Evolutionary conservation across 2,888 invertebrate species (phyloP).

Genomic region (Pemphredon lugubris): DNA sequence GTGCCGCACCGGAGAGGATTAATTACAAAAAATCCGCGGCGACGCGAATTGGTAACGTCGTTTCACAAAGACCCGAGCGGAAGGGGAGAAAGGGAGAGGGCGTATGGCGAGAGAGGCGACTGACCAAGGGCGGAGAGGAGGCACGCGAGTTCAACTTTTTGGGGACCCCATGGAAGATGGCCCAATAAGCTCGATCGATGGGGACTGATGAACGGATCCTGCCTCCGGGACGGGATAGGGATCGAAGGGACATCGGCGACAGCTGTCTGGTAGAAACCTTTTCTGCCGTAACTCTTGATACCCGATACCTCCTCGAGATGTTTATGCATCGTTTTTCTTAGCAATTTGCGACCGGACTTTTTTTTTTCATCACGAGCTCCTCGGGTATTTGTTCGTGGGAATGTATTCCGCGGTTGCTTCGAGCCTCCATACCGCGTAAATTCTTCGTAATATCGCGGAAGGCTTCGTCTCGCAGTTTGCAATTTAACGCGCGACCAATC

Average conservation of each 20-base stretch:
- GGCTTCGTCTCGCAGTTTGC: too few species aligned
- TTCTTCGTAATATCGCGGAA: too few species aligned
- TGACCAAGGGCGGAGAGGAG: too few species aligned
- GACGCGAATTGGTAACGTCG: conserved; percentile 78
- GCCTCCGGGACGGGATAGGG: too few species aligned
- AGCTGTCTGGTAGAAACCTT: not conserved
- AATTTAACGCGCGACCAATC: too few species aligned
- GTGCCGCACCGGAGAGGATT: conserved; percentile 70
- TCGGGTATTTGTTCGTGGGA: too few species aligned
- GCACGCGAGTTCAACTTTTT: conserved; percentile 50
- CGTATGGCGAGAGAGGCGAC: not conserved
- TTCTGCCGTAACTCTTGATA: not conserved
- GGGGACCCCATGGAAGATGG: conserved; percentile 50
- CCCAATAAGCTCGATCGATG: conserved; percentile 54
- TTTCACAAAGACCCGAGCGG: conserved; percentile 74
- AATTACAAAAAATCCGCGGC: conserved; percentile 79
- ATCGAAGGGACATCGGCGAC: conserved; percentile 3
- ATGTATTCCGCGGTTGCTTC: too few species aligned
- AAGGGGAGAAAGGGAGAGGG: conserved; percentile 6
- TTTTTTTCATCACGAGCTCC: too few species aligned
- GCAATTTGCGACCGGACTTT: too few species aligned
- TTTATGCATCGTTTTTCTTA: not conserved
- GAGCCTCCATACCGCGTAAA: too few species aligned
- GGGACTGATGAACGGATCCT: conserved; percentile 26
- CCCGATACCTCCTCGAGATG: not conserved